phyloP scores from a whole-genome alignment of 2,797 vertebrate species.

The Botia almorhae region DNA sequence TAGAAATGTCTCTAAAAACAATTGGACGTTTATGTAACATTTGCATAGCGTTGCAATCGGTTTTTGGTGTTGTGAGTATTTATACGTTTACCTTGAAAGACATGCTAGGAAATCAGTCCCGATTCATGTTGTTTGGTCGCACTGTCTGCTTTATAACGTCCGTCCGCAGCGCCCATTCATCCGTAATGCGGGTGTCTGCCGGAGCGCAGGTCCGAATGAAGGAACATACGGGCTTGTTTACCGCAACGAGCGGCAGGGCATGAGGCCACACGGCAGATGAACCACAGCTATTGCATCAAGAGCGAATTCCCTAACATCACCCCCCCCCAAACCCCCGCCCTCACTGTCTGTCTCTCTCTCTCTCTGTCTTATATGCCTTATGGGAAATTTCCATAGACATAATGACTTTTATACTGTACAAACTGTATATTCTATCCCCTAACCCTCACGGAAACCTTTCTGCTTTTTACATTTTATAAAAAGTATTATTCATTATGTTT shows the following conservation, averaged over 20 bases:
- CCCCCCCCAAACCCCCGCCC: too few species aligned
- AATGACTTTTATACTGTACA: too few species aligned
- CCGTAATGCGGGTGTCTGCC: background rate
- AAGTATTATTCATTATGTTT: too few species aligned
- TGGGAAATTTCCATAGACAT: too few species aligned
- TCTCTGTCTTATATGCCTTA: too few species aligned
- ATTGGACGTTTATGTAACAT: too few species aligned
- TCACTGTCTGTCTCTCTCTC: background rate
- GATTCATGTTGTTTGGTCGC: conserved; percentile 70
- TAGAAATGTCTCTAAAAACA: too few species aligned
- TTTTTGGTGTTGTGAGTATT: conserved; percentile 1
- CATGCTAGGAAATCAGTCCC: conserved; percentile 81
- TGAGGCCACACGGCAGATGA: conserved; percentile 4
- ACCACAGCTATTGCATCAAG: conserved; percentile 12
- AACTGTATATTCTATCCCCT: too few species aligned
- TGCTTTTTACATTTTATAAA: too few species aligned
- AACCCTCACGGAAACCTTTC: too few species aligned
- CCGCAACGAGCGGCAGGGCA: background rate
- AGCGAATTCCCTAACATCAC: background rate
- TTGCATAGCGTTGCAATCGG: too few species aligned
- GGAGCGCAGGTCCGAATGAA: background rate
- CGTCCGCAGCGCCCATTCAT: background rate
- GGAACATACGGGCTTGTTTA: background rate
- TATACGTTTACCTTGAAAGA: conserved; percentile 90
- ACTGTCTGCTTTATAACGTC: conserved; percentile 29